Evolutionary conservation across 2,888 invertebrate species (phyloP).

Genomic region (Chrysina gloriosa): DNA sequence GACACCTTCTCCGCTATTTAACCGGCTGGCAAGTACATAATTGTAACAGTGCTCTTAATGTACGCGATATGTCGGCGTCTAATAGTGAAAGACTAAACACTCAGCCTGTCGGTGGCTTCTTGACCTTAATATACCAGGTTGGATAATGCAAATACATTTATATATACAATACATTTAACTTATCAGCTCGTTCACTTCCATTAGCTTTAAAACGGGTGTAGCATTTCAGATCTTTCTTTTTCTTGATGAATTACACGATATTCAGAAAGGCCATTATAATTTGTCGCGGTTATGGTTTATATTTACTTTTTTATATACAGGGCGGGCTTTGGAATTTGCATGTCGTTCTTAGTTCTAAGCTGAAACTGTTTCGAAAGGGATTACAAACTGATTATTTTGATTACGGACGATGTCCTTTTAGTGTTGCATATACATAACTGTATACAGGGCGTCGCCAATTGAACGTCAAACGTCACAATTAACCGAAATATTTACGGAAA

Average conservation of each 20-base stretch:
- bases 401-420: too few species aligned
- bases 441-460: too few species aligned
- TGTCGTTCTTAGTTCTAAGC: too few species aligned
- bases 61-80: constrained; percentile 12
- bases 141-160: constrained; percentile 45
- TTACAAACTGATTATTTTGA: too few species aligned
- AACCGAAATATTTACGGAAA: too few species aligned
- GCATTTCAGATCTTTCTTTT: background rate
- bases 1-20: constrained; percentile 26
- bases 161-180: constrained; percentile 30
- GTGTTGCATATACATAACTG: too few species aligned
- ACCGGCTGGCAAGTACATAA: constrained; percentile 18
- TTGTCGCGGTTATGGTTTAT: background rate
- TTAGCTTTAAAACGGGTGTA: background rate
- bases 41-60: constrained; percentile 24
- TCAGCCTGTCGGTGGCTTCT: constrained; percentile 23
- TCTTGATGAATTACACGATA: background rate
- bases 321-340: too few species aligned
- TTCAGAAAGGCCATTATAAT: background rate
- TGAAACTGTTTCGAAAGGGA: too few species aligned
- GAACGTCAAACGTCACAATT: too few species aligned
- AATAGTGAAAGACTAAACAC: constrained; percentile 15
- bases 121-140: constrained; percentile 37
- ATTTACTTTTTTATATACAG: too few species aligned
- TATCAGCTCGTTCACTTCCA: constrained; percentile 17